Base-by-base conservation (phyloP, 1,140 invertebrate species). In the Phenacoccus solenopsis region DNA sequence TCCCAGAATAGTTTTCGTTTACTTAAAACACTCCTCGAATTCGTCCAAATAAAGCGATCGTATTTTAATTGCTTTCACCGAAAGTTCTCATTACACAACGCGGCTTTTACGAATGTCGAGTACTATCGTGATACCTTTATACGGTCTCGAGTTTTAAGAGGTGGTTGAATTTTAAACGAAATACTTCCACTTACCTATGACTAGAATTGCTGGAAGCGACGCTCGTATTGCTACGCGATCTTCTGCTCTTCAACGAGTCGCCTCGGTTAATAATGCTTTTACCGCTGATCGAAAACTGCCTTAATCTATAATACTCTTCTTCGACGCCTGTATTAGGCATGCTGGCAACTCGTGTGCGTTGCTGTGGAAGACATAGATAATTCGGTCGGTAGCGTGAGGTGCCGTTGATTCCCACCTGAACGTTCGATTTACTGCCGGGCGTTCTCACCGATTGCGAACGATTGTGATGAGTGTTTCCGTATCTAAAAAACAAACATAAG, bases 201-300 rank as follows among this genome's bases (percentile, higher is more conserved):
- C 77, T 87, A 67, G 88, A 89, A 76, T 88, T 89, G 76, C 89
- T 91, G 74, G 89, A 91, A 49, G 89, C 89, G 13, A 95, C 89
- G 72, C 91, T 94, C 76, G 89, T 93, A 80, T 93, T 93, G 25
- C 88, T 90, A 68, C 89, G 82, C 21, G 90, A 93, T 72, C 90
- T 81, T 25, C 90, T 82, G 69, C 89, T 90, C 74, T 94, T 90
- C 32, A 94, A 81, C 1, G 90, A 91, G 78, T 96, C 93, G 0
- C 93, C 93, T 64, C 90, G 84, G 80, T 96, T 97, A 38, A 95
- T 87, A 28, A 96, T 87, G 2, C 91, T 91, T 79, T 94, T 88
- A 76, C 90, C 90, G 5, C 91, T 94, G 75, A 95, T 94, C 74
- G 90, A 92, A 79, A 97, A 97, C 78, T 94, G 93, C 71, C 94